phyloP scores from a whole-genome alignment of 2,113 vertebrate species.

The Limnothrissa miodon region DNA sequence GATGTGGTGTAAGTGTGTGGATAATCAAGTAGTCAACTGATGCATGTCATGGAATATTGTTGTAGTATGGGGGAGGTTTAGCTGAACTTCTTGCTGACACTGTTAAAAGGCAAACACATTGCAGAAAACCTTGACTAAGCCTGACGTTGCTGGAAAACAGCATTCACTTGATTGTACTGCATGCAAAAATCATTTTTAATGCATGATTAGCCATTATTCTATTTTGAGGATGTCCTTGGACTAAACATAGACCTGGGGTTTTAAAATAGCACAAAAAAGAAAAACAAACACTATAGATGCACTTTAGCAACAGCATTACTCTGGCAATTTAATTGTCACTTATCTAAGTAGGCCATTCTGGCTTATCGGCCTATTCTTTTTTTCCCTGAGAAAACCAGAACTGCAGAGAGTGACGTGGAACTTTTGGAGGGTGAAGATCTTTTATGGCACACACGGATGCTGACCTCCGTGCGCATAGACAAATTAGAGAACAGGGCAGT shows the following conservation, averaged over 20 bases:
- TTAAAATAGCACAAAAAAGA: background rate
- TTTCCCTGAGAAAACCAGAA: background rate
- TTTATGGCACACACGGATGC: background rate
- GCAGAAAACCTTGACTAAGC: too few relatives aligned
- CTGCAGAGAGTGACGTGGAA: background rate
- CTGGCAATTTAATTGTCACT: background rate
- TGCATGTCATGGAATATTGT: background rate
- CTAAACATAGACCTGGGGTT: background rate
- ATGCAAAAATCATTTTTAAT: background rate
- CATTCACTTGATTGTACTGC: background rate
- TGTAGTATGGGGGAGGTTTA: too few relatives aligned
- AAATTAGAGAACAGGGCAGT: background rate
- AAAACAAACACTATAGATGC: background rate
- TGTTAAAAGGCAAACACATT: too few relatives aligned
- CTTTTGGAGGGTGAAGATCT: background rate
- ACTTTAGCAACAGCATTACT: background rate
- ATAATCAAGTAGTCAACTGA: too few relatives aligned
- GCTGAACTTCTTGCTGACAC: too few relatives aligned
- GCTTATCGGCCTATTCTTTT: background rate
- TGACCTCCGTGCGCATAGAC: background rate
- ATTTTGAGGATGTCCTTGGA: background rate
- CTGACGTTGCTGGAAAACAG: background rate
- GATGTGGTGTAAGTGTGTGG: too few relatives aligned
- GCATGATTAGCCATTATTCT: background rate
- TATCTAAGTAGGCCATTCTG: constrained; percentile 10